These are phyloP conservation scores for Hiodon alosoides DNA, from an alignment of 2,113 vertebrate genomes.

Conservation along the genomic window DNA sequence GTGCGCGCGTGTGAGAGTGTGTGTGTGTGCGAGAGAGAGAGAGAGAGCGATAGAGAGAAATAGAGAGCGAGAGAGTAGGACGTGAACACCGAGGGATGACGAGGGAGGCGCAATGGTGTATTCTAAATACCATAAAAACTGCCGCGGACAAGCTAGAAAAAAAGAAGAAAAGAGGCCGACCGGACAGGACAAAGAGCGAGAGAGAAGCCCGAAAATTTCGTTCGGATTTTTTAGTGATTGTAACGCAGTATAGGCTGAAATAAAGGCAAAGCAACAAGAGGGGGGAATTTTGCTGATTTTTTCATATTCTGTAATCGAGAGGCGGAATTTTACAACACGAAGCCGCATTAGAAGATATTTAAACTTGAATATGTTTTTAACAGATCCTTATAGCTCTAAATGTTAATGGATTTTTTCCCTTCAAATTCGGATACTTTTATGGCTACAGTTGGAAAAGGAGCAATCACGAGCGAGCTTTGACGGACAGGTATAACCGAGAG, in stretches of 20 bases:
- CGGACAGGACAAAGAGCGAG: slow-evolving; percentile 45
- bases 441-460: slow-evolving; percentile 48
- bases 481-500: slow-evolving; percentile 41
- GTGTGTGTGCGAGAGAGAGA: slow-evolving; percentile 2
- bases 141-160: slow-evolving; percentile 32
- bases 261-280: not conserved
- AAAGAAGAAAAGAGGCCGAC: slow-evolving; percentile 29
- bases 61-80: slow-evolving; percentile 13
- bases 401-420: slow-evolving; percentile 36
- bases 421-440: slow-evolving; percentile 48
- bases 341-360: slow-evolving; percentile 4
- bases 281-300: not conserved
- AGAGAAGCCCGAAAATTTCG: slow-evolving; percentile 15
- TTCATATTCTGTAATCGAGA: slow-evolving; percentile 4
- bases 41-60: slow-evolving; percentile 12
- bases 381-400: not conserved
- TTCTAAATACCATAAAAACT: slow-evolving; percentile 29
- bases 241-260: not conserved
- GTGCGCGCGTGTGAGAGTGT: not conserved
- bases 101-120: slow-evolving; percentile 37
- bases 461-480: slow-evolving; percentile 32
- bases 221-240: not conserved
- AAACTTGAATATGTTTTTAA: slow-evolving; percentile 5
- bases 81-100: slow-evolving; percentile 19
- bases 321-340: not conserved